Conservation (phyloP, 2,888 invertebrate species). For the Tetragonula carbonaria region DNA sequence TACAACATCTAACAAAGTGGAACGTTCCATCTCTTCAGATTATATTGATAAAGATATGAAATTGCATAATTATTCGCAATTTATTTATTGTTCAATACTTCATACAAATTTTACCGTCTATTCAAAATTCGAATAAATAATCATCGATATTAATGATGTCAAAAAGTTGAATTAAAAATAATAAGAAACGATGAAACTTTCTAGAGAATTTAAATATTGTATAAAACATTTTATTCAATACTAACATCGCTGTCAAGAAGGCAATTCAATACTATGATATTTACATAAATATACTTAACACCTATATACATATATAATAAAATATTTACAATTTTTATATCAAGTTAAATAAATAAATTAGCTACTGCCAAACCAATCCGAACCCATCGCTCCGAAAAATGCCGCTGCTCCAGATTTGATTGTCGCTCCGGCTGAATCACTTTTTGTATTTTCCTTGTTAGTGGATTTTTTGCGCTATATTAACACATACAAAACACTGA, state of each 20-base stretch:
- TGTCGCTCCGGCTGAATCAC: constrained; percentile 85
- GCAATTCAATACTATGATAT: constrained; percentile 48
- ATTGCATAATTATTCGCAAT: background rate
- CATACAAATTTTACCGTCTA: background rate
- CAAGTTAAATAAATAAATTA: constrained; percentile 66
- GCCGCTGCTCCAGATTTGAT: constrained; percentile 91
- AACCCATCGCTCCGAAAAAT: constrained; percentile 92
- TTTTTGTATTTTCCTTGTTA: constrained; percentile 81
- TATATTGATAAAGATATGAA: background rate
- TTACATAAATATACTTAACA: constrained; percentile 49
- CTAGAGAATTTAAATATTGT: constrained; percentile 21
- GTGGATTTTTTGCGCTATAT: constrained; percentile 81
- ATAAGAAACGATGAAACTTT: background rate
- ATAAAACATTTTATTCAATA: constrained; percentile 57
- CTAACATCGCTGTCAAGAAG: constrained; percentile 38
- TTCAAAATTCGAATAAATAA: background rate
- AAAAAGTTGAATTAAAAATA: too few relatives aligned
- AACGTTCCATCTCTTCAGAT: background rate
- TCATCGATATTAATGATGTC: background rate
- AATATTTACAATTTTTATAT: constrained; percentile 56
- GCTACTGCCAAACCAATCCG: constrained; percentile 90
- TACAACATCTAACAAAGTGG: background rate
- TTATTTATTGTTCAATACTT: background rate
- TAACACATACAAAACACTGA: background rate
- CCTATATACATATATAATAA: constrained; percentile 35